Evolutionary conservation across 2,113 vertebrate genomes (phyloP).

Genomic region (Daboia siamensis): DNA sequence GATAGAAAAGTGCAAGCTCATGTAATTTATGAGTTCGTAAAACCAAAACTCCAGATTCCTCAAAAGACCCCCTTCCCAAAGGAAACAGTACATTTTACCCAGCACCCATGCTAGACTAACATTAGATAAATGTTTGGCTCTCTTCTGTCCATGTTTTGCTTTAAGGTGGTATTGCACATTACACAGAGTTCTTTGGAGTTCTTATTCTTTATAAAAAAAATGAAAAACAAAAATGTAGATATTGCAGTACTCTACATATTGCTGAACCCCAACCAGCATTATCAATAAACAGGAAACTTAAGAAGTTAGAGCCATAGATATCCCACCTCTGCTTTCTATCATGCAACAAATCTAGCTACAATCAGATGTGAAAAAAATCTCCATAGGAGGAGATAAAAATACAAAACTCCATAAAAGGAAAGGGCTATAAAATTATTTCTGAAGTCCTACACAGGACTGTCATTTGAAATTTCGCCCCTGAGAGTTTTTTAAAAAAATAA

Average conservation of each 20-base stretch:
- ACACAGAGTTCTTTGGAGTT: background rate
- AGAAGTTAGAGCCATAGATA: background rate
- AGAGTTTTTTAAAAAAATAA: background rate
- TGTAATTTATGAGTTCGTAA: background rate
- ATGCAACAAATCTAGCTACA: background rate
- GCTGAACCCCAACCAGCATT: background rate
- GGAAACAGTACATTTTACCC: background rate
- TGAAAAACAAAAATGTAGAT: background rate
- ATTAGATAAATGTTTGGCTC: background rate
- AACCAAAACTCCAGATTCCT: background rate
- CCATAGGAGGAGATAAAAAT: background rate
- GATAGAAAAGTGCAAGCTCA: background rate
- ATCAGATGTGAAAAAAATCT: background rate
- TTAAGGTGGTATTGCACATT: background rate
- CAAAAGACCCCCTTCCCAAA: background rate
- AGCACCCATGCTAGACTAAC: background rate
- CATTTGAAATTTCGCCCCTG: background rate
- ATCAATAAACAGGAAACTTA: background rate
- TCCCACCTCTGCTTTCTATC: background rate
- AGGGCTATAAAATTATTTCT: background rate
- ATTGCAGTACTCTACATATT: background rate
- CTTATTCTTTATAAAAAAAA: background rate
- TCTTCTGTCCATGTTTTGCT: background rate
- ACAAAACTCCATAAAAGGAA: background rate
- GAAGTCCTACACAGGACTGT: background rate